Evolutionary conservation across 1,140 invertebrate genomes (phyloP), one percentile per base, ranked within the genome.

Genomic region (Drosophila eugracilis): DNA sequence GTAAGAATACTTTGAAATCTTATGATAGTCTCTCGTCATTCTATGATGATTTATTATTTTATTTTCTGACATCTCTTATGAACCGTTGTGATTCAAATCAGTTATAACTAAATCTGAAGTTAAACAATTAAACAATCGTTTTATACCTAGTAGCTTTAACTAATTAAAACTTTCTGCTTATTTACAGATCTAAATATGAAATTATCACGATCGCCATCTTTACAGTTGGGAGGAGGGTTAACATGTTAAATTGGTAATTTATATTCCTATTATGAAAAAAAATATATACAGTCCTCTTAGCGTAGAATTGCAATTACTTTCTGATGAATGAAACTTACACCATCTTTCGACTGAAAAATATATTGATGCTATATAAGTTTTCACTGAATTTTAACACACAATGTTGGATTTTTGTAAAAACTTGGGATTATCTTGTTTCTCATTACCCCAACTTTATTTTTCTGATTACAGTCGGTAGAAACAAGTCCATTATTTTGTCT

Each of bases 41-140:
- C 26, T 76, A 19, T 90, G 89, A 90, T 90, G 89, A 90, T 39
- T 73, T 88, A 54, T 75, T 73, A 76, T 63, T 65, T 17, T 67
- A 41, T 66, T 85, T 75, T 90, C 89, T 90, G 89, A 90, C 89
- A 90, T 74, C 89, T 90, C 89, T 70, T 73, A 90, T 90, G 89
- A 90, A 89, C 67, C 80, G 47, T 45, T 79, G 79, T 90, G 89
- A 90, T 90, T 83, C 78, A 63, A 49, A 21, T 19, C 57, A 77
- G 42, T 75, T 74, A 70, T 80, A 79, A 79, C 73, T 47, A 63
- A 42, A 4, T 44, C 79, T 89, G 79, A 89, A 66, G 24, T 44
- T 42, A 7, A 42, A 34, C 9, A 26, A 15, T 6, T 2, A 24
- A 2, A 5, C 0, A 22, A 15, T 19, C 5, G 0, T 10, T 6